Conservation (phyloP, 2,888 invertebrate species). For the Anthophora plumipes region DNA sequence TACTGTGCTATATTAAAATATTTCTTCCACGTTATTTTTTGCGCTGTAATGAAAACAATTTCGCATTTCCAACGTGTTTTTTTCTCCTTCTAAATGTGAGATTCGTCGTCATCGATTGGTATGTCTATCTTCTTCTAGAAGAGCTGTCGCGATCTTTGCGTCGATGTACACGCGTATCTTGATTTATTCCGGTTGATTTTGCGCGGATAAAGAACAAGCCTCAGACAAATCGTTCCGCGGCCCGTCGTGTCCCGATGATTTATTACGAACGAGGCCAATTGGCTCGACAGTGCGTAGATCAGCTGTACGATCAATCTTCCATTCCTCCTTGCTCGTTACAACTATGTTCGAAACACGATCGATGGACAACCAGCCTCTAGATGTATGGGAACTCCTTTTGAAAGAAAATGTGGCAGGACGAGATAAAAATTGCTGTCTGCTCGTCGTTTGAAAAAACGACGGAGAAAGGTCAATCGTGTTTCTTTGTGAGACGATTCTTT, state of each 20-base stretch:
- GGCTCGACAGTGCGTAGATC: slow-evolving; percentile 58
- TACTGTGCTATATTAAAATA: too few relatives aligned
- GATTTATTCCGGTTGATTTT: slow-evolving; percentile 27
- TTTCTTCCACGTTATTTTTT: too few relatives aligned
- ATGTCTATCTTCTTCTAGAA: not conserved
- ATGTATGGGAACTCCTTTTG: not conserved
- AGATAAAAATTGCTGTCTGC: not conserved
- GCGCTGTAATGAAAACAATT: not conserved
- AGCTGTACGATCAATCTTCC: slow-evolving; percentile 53
- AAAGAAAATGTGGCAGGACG: not conserved
- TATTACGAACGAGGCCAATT: slow-evolving; percentile 47
- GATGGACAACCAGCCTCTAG: slow-evolving; percentile 23
- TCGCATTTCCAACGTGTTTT: not conserved
- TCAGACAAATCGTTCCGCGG: slow-evolving; percentile 14
- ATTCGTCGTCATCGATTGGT: not conserved
- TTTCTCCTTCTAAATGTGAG: not conserved
- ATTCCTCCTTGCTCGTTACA: not conserved
- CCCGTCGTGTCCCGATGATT: slow-evolving; percentile 36
- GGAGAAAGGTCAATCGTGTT: not conserved
- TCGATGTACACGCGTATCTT: not conserved
- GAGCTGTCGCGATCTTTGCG: not conserved
- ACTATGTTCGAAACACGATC: slow-evolving; percentile 19
- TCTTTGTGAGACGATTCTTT: not conserved
- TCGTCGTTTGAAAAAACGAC: not conserved
- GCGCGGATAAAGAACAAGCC: slow-evolving; percentile 16